phyloP scores from a whole-genome alignment of 2,797 vertebrate genomes.

The Adrianichthys oophorus region DNA sequence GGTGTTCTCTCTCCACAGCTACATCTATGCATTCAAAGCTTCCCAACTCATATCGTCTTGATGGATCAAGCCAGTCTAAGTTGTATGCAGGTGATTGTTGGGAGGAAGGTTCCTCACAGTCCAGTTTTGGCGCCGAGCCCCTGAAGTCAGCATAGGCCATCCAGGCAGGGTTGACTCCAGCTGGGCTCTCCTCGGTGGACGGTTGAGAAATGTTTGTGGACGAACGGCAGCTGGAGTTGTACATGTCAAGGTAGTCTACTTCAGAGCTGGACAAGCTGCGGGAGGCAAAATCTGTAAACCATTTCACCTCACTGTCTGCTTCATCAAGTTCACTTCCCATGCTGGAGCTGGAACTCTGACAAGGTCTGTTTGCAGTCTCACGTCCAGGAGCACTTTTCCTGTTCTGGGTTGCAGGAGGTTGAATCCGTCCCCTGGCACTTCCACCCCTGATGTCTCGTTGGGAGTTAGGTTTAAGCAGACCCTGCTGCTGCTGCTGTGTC shows the following conservation, averaged over 20 bases:
- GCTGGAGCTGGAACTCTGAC: slow-evolving; percentile 77
- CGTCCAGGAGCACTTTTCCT: slow-evolving; percentile 58
- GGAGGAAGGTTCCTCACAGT: slow-evolving; percentile 64
- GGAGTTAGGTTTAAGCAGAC: slow-evolving; percentile 59
- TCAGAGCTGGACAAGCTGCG: slow-evolving; percentile 80
- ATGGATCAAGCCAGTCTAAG: slow-evolving; percentile 62
- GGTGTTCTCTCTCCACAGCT: slow-evolving; percentile 82
- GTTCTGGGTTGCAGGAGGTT: slow-evolving; percentile 54
- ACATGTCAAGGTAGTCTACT: slow-evolving; percentile 83
- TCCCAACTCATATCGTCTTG: slow-evolving; percentile 74
- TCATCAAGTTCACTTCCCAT: slow-evolving; percentile 87
- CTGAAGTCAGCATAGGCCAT: slow-evolving; percentile 77
- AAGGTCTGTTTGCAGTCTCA: slow-evolving; percentile 54
- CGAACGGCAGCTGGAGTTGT: slow-evolving; percentile 83
- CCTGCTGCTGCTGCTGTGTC: slow-evolving; percentile 75
- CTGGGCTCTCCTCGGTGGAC: slow-evolving; percentile 82
- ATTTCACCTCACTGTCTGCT: slow-evolving; percentile 85
- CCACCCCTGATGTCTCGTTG: slow-evolving; percentile 70
- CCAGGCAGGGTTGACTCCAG: slow-evolving; percentile 74
- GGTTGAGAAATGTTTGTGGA: slow-evolving; percentile 82
- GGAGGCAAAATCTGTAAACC: slow-evolving; percentile 82
- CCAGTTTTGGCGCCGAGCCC: slow-evolving; percentile 67
- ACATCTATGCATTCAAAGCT: slow-evolving; percentile 90
- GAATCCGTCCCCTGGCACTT: slow-evolving; percentile 59
- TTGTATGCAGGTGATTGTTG: slow-evolving; percentile 54